Percentiles rank a stretch among this genome's conserved stretches.
Conservation (phyloP, 2,113 vertebrate genomes). For the Condylura cristata region DNA sequence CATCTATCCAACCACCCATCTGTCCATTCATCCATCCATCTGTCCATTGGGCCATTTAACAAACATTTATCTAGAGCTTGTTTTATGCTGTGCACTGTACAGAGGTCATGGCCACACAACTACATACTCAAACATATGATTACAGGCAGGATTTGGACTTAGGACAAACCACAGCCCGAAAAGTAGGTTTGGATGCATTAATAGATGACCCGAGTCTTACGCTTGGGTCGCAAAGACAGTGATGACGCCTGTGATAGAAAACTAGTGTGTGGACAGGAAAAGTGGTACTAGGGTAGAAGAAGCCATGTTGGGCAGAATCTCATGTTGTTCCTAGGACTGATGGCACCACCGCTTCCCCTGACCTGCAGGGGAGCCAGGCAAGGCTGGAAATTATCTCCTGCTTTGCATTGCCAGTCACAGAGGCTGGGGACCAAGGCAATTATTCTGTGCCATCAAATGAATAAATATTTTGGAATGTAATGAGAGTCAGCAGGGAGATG, state of each 20-base stretch:
- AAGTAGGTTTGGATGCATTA: background rate
- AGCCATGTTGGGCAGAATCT: background rate
- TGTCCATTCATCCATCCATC: background rate
- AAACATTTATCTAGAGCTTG: background rate
- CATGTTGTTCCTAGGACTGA: accelerated
- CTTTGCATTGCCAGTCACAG: background rate
- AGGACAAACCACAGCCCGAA: background rate
- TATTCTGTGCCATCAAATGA: conserved; percentile 55
- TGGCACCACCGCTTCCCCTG: background rate
- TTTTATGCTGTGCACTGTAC: background rate
- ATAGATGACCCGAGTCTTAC: background rate
- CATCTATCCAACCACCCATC: accelerated
- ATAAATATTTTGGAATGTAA: conserved; percentile 73
- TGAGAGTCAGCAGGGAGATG: conserved; percentile 69
- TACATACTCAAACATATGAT: background rate
- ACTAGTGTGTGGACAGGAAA: background rate
- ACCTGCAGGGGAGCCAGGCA: background rate
- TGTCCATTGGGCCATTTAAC: background rate
- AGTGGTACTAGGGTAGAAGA: background rate
- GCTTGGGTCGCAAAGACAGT: background rate
- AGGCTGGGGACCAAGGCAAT: background rate
- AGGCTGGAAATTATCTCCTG: background rate
- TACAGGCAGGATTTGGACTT: background rate
- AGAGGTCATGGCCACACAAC: background rate
- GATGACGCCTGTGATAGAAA: background rate